phyloP scores from a whole-genome alignment of 2,888 invertebrate genomes.

The Pristionchus arcanus region DNA sequence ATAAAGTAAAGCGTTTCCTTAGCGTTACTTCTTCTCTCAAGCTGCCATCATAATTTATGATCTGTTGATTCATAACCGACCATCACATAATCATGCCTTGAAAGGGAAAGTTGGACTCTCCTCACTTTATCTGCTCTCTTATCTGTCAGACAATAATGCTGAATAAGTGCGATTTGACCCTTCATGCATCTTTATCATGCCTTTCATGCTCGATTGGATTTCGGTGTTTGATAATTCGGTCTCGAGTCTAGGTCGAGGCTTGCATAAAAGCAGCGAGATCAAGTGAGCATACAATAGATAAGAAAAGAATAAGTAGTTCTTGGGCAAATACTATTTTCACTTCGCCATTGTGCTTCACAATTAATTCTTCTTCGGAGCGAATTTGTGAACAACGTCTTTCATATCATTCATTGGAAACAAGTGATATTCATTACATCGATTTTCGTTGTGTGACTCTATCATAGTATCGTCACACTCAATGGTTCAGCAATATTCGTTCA shows the following conservation, averaged over 20 bases:
- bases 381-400: too few relatives aligned
- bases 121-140: neutral
- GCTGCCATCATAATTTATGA: neutral
- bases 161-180: neutral
- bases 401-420: too few relatives aligned
- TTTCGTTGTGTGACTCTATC: too few relatives aligned
- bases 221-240: slow-evolving; percentile 1
- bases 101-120: neutral
- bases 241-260: neutral
- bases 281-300: too few relatives aligned
- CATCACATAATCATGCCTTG: neutral
- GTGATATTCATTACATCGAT: too few relatives aligned
- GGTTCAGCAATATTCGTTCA: too few relatives aligned
- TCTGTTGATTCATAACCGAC: neutral
- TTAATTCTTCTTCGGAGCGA: too few relatives aligned
- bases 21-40: neutral
- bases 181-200: neutral
- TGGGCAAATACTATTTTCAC: too few relatives aligned
- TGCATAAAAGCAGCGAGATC: too few relatives aligned
- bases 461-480: too few relatives aligned
- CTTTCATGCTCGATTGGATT: slow-evolving; percentile 34
- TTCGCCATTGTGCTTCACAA: too few relatives aligned
- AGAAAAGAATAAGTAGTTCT: too few relatives aligned
- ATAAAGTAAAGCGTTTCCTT: neutral
- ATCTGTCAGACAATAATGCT: neutral